Evolutionary conservation across 2,888 invertebrate genomes (phyloP).

Genomic region (Pachydiplax longipennis): DNA sequence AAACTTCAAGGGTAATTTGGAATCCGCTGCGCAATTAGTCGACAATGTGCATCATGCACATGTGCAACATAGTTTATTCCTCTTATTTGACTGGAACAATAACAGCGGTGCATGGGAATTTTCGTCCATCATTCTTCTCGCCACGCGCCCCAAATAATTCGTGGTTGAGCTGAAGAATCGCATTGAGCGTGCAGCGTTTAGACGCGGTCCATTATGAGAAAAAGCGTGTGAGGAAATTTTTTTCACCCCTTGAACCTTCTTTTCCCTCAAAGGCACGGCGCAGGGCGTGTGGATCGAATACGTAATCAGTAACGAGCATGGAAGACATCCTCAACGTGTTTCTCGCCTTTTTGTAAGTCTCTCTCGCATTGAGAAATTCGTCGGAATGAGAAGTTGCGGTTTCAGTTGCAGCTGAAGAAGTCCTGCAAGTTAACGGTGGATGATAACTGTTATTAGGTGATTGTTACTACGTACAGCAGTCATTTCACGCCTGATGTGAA

Average conservation of each 20-base stretch:
- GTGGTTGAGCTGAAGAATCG: background rate
- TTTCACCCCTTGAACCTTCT: background rate
- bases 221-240: background rate
- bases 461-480: no score
- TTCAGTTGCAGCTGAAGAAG: no score
- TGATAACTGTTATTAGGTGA: no score
- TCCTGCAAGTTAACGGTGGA: no score
- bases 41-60: no score
- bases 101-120: background rate
- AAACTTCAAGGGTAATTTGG: no score
- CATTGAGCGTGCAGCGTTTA: background rate
- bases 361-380: background rate
- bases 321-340: background rate
- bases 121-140: background rate
- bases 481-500: no score
- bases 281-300: background rate
- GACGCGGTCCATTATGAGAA: background rate
- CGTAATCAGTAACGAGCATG: background rate
- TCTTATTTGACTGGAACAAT: no score
- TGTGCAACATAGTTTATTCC: no score
- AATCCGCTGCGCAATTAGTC: no score
- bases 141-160: background rate
- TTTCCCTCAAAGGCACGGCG: background rate
- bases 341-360: background rate
- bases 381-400: no score